These are phyloP conservation scores for Apamea monoglypha DNA, from an alignment of 2,888 invertebrate species.

Conservation along the genomic window DNA sequence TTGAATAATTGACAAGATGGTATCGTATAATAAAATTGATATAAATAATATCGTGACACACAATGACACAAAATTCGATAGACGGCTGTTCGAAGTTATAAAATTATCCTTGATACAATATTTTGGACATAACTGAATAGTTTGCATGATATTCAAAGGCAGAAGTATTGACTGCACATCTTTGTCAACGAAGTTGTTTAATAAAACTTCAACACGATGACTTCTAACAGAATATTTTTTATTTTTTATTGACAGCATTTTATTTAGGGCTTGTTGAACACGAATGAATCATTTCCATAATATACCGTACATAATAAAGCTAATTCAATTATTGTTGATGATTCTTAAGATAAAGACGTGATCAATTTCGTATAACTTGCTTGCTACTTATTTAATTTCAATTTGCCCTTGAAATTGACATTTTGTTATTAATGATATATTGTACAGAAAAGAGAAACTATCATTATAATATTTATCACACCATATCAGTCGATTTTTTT, in stretches of 20 bases:
- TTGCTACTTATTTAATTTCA: no score
- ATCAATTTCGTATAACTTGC: background rate
- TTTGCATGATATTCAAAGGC: constrained; percentile 28
- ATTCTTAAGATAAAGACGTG: background rate
- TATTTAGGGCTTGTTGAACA: background rate
- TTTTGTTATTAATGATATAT: background rate
- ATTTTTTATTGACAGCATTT: background rate
- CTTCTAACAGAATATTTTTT: background rate
- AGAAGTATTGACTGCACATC: constrained; percentile 27
- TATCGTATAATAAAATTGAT: background rate
- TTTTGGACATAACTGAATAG: constrained; percentile 17
- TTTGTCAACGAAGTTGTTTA: constrained; percentile 11
- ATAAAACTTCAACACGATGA: background rate
- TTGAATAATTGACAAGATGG: no score
- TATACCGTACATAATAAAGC: background rate
- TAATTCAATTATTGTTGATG: background rate
- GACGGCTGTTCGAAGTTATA: constrained; percentile 5
- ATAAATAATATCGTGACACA: constrained; percentile 2
- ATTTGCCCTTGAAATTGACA: no score
- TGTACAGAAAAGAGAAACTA: background rate
- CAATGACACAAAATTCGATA: background rate
- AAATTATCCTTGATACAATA: constrained; percentile 14
- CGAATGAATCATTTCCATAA: background rate
- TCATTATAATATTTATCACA: no score
- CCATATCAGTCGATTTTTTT: no score